A percentile compares a stretch with the other conserved stretches of the same genome.
Conservation (phyloP, 1,140 invertebrate genomes). For the Leptinotarsa undecemlineata region DNA sequence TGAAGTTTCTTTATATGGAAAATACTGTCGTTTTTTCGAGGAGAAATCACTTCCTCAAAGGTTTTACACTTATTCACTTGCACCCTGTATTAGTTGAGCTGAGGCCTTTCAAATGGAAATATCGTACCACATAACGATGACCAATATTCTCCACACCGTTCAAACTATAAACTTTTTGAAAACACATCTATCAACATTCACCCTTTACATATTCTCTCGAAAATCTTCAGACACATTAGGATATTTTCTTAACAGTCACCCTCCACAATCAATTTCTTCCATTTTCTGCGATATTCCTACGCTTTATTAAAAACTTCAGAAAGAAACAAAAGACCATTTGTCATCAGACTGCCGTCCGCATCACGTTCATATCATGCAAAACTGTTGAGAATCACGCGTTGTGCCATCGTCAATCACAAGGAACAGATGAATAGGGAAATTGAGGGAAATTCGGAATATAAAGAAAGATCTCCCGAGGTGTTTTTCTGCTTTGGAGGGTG, state of each 20-base stretch:
- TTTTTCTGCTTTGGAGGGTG: neutral
- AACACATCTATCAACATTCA: no score
- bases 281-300: neutral
- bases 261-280: slow-evolving; percentile 1
- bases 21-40: no score
- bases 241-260: neutral
- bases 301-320: slow-evolving; percentile 4
- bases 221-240: neutral
- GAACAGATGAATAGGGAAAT: neutral
- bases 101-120: no score
- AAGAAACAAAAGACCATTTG: slow-evolving; percentile 17
- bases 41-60: no score
- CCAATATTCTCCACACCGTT: no score
- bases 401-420: slow-evolving; percentile 10
- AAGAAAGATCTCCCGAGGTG: neutral
- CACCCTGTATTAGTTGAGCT: no score
- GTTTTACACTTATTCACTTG: no score
- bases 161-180: no score
- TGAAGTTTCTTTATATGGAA: no score
- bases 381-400: slow-evolving; percentile 1
- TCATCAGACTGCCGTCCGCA: neutral
- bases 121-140: no score
- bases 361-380: slow-evolving; percentile 13
- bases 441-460: slow-evolving; percentile 10
- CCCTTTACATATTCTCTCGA: no score